A percentile compares a stretch with the other conserved stretches of the same genome.
Evolutionary conservation across 2,888 invertebrate species (phyloP).

Genomic region (Drosophila testacea): DNA sequence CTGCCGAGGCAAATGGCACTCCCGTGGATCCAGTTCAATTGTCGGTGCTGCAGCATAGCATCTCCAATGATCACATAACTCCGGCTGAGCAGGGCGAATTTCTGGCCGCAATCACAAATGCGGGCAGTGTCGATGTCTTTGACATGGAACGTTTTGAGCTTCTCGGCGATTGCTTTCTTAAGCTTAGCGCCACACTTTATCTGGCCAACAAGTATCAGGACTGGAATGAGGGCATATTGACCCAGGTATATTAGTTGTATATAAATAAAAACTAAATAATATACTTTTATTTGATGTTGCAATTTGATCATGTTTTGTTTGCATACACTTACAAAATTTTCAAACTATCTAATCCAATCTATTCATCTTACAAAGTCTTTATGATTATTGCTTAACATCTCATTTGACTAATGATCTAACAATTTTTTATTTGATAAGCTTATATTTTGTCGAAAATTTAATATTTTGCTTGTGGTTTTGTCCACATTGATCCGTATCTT

Average conservation of each 20-base stretch:
- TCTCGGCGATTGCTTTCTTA: conserved; percentile 94
- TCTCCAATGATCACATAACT: conserved; percentile 39
- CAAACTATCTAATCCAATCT: no score
- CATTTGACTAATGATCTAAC: no score
- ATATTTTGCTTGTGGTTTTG: no score
- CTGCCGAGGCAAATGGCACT: conserved; percentile 18
- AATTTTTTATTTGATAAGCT: no score
- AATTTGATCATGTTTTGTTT: no score
- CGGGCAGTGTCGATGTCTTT: conserved; percentile 89
- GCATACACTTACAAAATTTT: no score
- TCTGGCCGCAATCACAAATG: conserved; percentile 88
- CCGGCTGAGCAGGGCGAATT: conserved; percentile 83
- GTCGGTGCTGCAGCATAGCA: conserved; percentile 67
- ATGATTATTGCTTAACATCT: no score
- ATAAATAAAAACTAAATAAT: no score
- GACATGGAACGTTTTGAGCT: conserved; percentile 93
- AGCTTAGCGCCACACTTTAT: conserved; percentile 90
- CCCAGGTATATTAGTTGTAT: conserved; percentile 80
- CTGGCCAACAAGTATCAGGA: conserved; percentile 88
- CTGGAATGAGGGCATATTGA: conserved; percentile 91
- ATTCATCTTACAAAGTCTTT: no score
- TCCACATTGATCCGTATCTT: no score
- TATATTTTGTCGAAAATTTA: no score
- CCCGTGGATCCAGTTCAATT: conserved; percentile 35
- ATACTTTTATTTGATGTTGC: no score